Percentiles rank a stretch among this genome's conserved stretches.
phyloP scores from a whole-genome alignment of 1,140 invertebrate genomes.

The Steinernema khuongi region DNA sequence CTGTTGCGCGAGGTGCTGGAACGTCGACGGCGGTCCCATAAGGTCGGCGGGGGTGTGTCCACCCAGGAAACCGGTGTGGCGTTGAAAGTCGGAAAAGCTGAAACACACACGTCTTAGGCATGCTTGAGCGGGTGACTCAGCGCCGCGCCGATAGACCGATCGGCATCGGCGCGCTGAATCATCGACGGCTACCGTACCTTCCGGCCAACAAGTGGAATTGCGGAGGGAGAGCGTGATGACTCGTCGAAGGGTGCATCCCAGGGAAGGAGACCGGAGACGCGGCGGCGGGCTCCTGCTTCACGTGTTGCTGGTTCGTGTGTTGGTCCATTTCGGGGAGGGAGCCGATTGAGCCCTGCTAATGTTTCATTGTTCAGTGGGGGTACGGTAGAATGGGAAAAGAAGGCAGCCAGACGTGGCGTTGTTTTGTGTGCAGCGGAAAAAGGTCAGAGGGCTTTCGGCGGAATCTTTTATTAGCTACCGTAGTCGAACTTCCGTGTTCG shows the following conservation, averaged over 20 bases:
- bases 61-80: neutral
- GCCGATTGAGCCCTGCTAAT: neutral
- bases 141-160: neutral
- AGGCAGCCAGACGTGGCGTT: too few relatives aligned
- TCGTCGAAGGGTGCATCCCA: neutral
- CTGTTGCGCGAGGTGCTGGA: neutral
- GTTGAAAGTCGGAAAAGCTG: slow-evolving; percentile 8
- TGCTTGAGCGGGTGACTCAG: neutral
- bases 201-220: neutral
- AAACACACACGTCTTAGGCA: neutral
- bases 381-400: too few relatives aligned
- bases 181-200: slow-evolving; percentile 1
- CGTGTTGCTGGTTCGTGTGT: neutral
- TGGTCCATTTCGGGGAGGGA: slow-evolving; percentile 5
- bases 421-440: too few relatives aligned
- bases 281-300: neutral
- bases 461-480: too few relatives aligned
- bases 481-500: too few relatives aligned
- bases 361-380: too few relatives aligned
- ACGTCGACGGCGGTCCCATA: neutral
- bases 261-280: neutral
- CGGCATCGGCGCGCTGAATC: neutral
- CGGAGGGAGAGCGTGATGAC: neutral
- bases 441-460: too few relatives aligned
- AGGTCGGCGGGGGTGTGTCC: neutral